Evolutionary conservation across 2,888 invertebrate genomes (phyloP), one percentile per base, ranked within the genome.

Genomic region (Invenusta paracnida): DNA sequence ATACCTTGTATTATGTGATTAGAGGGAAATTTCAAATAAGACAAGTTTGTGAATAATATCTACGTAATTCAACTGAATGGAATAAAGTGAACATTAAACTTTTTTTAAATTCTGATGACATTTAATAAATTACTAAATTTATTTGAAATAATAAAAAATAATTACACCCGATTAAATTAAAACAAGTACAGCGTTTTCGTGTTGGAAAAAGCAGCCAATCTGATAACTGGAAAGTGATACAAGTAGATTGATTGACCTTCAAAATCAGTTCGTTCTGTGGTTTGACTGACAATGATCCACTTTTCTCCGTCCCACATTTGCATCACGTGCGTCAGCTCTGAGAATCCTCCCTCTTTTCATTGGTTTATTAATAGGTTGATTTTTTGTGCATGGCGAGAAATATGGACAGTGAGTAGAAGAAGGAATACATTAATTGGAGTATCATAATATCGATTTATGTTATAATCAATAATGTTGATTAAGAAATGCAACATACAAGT

Each of bases 231-330:
- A n/a, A n/a, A n/a, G n/a, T n/a, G n/a, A n/a, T n/a, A n/a, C n/a
- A n/a, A n/a, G n/a, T n/a, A n/a, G n/a, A n/a, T n/a, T n/a, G n/a
- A 82, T 25, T 29, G 29, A 82, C 82, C 82, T 82, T 82, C 25
- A 82, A 82, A 82, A 23, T 82, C 82, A 30, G 82, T 82, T 28
- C 82, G 13, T 28, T 82, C 31, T 5, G 30, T 82, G 2, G 31
- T 82, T 17, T 29, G 31, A 30, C 82, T 82, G n/a, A 82, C 82
- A 30, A 82, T 23, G n/a, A 82, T 23, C 82, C 82, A 82, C 29
- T 82, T 82, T 29, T 82, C 82, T 2, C 82, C 82, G 23, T 82
- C 31, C 82, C 82, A 82, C 13, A 2, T 29, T 29, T 30, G 29
- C 31, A 82, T 30, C 30, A 82, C 82, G 13, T 82, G 30, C 2